These are phyloP conservation scores for Manis javanica DNA, from an alignment of 2,797 vertebrate genomes.

Conservation along the genomic window DNA sequence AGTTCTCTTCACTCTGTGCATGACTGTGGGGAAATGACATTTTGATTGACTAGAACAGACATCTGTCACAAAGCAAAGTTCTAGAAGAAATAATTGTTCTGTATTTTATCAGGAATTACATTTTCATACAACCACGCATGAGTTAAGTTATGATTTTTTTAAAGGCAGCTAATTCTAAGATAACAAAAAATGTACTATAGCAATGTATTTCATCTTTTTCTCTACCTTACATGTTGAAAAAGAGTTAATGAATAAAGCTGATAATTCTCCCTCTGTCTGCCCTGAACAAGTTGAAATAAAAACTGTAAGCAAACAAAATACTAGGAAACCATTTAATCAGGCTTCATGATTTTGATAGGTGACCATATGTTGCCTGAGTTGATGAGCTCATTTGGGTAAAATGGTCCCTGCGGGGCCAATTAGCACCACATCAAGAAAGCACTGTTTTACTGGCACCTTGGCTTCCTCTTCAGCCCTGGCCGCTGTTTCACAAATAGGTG, in stretches of 20 bases:
- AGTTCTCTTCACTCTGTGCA: conserved; percentile 63
- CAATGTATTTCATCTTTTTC: conserved; percentile 8
- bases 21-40: conserved; percentile 73
- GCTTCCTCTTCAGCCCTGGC: neutral
- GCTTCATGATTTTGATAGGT: conserved; percentile 50
- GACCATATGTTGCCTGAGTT: conserved; percentile 65
- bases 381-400: conserved; percentile 49
- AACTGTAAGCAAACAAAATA: conserved; percentile 33
- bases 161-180: conserved; percentile 35
- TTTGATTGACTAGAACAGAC: conserved; percentile 76
- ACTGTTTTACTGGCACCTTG: neutral
- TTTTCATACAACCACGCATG: conserved; percentile 20
- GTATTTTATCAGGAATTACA: conserved; percentile 58
- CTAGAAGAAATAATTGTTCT: conserved; percentile 61
- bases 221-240: conserved; percentile 33
- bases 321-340: conserved; percentile 52
- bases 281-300: conserved; percentile 30
- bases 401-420: conserved; percentile 27
- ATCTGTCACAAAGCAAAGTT: conserved; percentile 67
- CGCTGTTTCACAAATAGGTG: neutral
- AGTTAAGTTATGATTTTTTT: conserved; percentile 44
- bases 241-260: conserved; percentile 47
- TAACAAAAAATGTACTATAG: neutral
- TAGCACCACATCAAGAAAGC: conserved; percentile 25
- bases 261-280: neutral